Evolutionary conservation across 2,888 invertebrate species (phyloP).

Genomic region (Petrolisthes manimaculis): DNA sequence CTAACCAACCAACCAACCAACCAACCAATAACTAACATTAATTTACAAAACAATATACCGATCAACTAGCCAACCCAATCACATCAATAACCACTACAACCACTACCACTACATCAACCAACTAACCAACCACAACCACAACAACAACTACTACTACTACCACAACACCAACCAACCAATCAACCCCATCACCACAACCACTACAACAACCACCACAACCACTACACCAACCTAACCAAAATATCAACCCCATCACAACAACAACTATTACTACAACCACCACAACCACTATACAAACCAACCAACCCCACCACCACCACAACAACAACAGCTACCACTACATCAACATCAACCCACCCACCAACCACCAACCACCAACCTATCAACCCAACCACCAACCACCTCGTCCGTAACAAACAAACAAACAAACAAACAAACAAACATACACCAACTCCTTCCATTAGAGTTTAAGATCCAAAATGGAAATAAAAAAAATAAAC

Average conservation of each 20-base stretch:
- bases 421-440: too few relatives aligned
- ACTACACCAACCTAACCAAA: neutral
- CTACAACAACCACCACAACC: neutral
- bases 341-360: neutral
- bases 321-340: neutral
- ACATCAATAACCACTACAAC: neutral
- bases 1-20: too few relatives aligned
- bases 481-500: neutral
- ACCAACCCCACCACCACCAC: neutral
- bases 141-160: neutral
- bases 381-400: neutral
- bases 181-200: neutral
- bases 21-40: too few relatives aligned
- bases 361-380: too few relatives aligned
- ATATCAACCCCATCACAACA: neutral
- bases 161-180: neutral
- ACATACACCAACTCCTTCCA: constrained; percentile 3
- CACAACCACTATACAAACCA: neutral
- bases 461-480: neutral
- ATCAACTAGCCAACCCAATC: neutral
- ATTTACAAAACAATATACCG: too few relatives aligned
- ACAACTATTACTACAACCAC: neutral
- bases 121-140: neutral
- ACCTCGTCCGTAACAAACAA: neutral
- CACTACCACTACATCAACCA: neutral